phyloP scores from a whole-genome alignment of 2,888 invertebrate genomes.

The Thereva nobilitata region DNA sequence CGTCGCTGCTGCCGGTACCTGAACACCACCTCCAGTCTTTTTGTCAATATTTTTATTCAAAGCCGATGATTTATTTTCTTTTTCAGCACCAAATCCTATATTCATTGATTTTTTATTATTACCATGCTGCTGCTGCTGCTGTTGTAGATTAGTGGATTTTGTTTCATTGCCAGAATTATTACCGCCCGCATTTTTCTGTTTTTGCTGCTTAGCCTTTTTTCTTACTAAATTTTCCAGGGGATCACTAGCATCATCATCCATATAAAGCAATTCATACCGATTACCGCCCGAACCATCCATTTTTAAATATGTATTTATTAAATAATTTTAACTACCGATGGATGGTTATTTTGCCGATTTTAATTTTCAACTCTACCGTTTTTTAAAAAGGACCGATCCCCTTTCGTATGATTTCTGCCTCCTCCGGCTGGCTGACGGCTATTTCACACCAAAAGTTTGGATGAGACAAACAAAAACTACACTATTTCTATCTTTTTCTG shows the following conservation, averaged over 20 bases:
- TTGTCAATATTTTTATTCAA: constrained; percentile 55
- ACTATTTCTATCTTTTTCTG: too few relatives aligned
- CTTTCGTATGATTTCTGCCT: not conserved
- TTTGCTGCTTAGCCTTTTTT: constrained; percentile 51
- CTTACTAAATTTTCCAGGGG: constrained; percentile 58
- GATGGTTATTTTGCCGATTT: constrained; percentile 35
- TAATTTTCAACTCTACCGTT: constrained; percentile 9
- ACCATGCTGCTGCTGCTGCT: constrained; percentile 1
- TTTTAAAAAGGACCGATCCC: constrained; percentile 22
- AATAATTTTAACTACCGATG: constrained; percentile 34
- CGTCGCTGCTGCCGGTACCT: not conserved
- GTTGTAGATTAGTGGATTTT: constrained; percentile 7
- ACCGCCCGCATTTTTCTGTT: constrained; percentile 40
- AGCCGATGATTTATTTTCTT: constrained; percentile 56
- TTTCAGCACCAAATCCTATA: constrained; percentile 48
- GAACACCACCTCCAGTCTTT: constrained; percentile 7
- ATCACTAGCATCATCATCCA: constrained; percentile 58
- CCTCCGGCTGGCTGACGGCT: too few relatives aligned
- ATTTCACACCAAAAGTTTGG: too few relatives aligned
- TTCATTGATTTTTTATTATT: constrained; percentile 14
- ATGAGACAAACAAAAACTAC: too few relatives aligned
- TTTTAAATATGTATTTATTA: constrained; percentile 34
- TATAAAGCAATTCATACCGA: constrained; percentile 59
- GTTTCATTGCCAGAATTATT: constrained; percentile 35
- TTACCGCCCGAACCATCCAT: constrained; percentile 58